A percentile compares a stretch with the other conserved stretches of the same genome.
Evolutionary conservation across 2,888 invertebrate genomes (phyloP).

Genomic region (Phlogophora meticulosa): DNA sequence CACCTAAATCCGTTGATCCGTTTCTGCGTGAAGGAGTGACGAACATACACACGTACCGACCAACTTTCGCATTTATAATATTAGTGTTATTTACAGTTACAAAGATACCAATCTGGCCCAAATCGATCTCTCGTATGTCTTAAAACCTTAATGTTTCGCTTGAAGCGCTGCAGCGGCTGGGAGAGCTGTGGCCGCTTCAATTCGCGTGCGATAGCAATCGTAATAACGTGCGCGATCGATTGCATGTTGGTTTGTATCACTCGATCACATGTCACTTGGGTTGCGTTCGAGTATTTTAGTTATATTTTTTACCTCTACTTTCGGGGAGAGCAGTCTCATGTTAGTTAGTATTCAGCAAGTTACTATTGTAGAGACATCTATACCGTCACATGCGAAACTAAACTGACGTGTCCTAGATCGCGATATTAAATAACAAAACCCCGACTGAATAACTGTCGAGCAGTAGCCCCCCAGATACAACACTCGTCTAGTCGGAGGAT

Average conservation of each 20-base stretch:
- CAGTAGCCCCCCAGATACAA: no score
- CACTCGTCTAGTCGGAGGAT: no score
- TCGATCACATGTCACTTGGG: constrained; percentile 47
- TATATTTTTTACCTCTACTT: constrained; percentile 22
- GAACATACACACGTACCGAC: no score
- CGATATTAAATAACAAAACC: no score
- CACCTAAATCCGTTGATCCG: no score
- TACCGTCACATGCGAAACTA: no score
- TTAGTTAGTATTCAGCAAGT: not conserved
- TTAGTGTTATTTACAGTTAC: constrained; percentile 40
- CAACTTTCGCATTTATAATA: constrained; percentile 7
- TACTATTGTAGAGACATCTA: no score
- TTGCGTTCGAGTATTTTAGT: constrained; percentile 20
- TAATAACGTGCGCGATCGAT: constrained; percentile 42
- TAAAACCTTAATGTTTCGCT: constrained; percentile 33
- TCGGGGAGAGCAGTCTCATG: not conserved
- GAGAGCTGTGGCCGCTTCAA: constrained; percentile 24
- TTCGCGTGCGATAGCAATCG: constrained; percentile 51
- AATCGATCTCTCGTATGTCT: constrained; percentile 39
- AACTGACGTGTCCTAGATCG: no score
- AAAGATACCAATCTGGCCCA: constrained; percentile 51
- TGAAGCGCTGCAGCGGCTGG: constrained; percentile 21
- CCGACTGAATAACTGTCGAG: no score
- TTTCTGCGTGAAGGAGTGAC: no score
- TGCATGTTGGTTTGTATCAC: constrained; percentile 41